Evolutionary conservation across 2,888 invertebrate genomes (phyloP), one percentile per base, ranked within the genome.

Genomic region (Apantesis nais): DNA sequence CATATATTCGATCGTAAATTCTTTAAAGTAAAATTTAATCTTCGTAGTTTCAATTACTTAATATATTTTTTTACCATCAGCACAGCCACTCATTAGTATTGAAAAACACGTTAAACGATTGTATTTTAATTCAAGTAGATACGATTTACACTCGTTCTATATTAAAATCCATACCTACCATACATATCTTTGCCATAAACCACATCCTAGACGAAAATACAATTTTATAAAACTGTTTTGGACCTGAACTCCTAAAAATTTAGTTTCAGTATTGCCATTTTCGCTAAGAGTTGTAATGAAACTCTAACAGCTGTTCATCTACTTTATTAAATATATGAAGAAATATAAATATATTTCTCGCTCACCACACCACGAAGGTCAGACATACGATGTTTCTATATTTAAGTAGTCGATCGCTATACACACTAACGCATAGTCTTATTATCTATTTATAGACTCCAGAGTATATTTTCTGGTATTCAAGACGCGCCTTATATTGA

Each of bases 351-450:
- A 71, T 75, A 73, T 74, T 79, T 83, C 77, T 80, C 79, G 80
- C 77, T 80, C 75, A 82, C 83, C 81, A 78, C 85, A 80, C 79
- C 75, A 71, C 80, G 85, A 87, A 87, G 88, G 88, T 84, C 84
- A 78, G 68, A 44, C 73, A 73, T 77, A 77, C 77, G 72, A 72
- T 70, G 70, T 62, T 69, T 78, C 81, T 85, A 83, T 84, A 83
- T 86, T 83, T 83, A 80, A 73, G 74, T 68, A 58, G 75, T 68
- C 58, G 75, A 77, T 76, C 76, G 74, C 71, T 73, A 75, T 75
- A 69, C 75, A 66, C 66, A 66, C 62, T 9, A 63, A 67, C 77
- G 78, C 77, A 73, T 74, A 74, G 75, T 78, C 67, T 67, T 67
- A 69, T 67, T 63, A 63, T 52, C 12, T 76, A 74, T 82, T 75